Conservation (phyloP, 2,113 vertebrate species). For the Ammodytes marinus region DNA sequence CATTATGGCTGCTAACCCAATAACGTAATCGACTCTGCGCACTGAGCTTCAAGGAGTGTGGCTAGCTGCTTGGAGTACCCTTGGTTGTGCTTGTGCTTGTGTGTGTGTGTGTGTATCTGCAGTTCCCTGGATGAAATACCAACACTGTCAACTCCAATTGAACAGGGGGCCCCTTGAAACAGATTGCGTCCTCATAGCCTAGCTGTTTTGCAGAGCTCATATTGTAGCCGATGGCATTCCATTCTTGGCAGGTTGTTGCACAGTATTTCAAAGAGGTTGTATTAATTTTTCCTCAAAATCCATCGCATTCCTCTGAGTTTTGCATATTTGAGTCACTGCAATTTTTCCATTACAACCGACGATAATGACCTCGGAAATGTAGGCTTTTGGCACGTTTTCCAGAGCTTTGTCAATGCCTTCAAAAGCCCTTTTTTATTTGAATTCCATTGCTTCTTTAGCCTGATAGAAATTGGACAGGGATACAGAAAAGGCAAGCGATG, state of each 20-base stretch:
- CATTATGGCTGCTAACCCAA: constrained; percentile 77
- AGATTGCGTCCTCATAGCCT: constrained; percentile 57
- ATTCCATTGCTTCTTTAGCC: neutral
- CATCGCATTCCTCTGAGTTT: constrained; percentile 30
- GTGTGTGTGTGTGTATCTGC: constrained; percentile 22
- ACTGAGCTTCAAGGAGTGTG: constrained; percentile 62
- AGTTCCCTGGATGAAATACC: constrained; percentile 61
- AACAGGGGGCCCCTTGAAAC: constrained; percentile 59
- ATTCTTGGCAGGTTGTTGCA: constrained; percentile 53
- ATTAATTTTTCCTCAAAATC: constrained; percentile 46
- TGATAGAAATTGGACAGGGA: neutral
- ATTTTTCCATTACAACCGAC: constrained; percentile 7
- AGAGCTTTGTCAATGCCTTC: neutral
- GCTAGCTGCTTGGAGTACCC: constrained; percentile 60
- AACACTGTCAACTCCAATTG: constrained; percentile 66
- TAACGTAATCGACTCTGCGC: constrained; percentile 75
- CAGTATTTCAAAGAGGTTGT: constrained; percentile 32
- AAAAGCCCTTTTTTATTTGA: neutral
- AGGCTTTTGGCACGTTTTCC: neutral
- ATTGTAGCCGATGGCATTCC: constrained; percentile 56
- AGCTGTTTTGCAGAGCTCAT: constrained; percentile 34
- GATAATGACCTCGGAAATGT: constrained; percentile 15
- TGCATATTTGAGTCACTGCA: constrained; percentile 43
- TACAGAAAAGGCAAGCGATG: neutral
- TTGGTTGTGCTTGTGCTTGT: constrained; percentile 3